phyloP scores from a whole-genome alignment of 2,888 invertebrate genomes.

The Glaucopsyche alexis region DNA sequence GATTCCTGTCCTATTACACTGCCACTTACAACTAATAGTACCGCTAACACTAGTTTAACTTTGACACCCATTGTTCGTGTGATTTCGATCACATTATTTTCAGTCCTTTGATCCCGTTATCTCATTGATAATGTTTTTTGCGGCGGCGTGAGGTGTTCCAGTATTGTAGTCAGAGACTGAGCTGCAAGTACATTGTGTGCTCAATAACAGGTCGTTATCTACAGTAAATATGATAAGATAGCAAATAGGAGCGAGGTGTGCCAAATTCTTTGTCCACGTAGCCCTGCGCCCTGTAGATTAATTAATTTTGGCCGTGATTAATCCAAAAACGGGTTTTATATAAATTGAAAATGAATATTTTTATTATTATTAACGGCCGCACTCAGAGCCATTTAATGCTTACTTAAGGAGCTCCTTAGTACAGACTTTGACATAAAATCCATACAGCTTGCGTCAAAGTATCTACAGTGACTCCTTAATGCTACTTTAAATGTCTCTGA shows the following conservation, averaged over 20 bases:
- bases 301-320: slow-evolving; percentile 19
- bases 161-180: slow-evolving; percentile 64
- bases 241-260: slow-evolving; percentile 75
- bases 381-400: too few species aligned
- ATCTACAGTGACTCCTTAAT: too few species aligned
- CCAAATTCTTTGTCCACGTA: slow-evolving; percentile 74
- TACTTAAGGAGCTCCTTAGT: too few species aligned
- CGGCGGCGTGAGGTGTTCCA: slow-evolving; percentile 61
- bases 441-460: too few species aligned
- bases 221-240: slow-evolving; percentile 73
- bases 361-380: background rate
- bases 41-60: slow-evolving; percentile 56
- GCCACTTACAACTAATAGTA: slow-evolving; percentile 60
- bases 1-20: slow-evolving; percentile 65
- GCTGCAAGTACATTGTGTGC: slow-evolving; percentile 62
- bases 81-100: slow-evolving; percentile 60
- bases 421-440: too few species aligned
- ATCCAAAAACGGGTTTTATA: background rate
- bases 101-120: slow-evolving; percentile 48
- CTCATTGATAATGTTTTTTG: slow-evolving; percentile 49
- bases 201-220: slow-evolving; percentile 71
- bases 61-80: slow-evolving; percentile 65
- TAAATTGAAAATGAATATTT: background rate
- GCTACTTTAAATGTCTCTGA: too few species aligned
- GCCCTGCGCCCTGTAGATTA: slow-evolving; percentile 43